phyloP scores from a whole-genome alignment of 2,113 vertebrate species.

The Onychostoma macrolepis region DNA sequence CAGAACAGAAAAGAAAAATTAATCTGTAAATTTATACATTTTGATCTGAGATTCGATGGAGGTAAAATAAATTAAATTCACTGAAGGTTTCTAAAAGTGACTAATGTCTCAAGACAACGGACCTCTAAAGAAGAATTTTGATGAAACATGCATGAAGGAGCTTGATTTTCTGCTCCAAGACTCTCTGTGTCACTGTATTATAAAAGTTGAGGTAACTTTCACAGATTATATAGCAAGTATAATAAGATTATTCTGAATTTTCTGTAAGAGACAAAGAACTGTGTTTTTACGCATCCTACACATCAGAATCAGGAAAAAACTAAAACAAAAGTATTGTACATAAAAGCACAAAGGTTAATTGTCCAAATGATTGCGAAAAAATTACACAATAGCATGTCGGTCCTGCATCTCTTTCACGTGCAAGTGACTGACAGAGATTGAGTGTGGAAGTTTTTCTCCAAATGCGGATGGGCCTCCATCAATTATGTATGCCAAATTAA shows the following conservation, averaged over 20 bases:
- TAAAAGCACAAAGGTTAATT: slow-evolving; percentile 53
- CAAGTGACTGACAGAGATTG: slow-evolving; percentile 58
- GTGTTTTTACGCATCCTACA: background rate
- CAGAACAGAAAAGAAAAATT: too few relatives aligned
- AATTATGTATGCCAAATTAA: slow-evolving; percentile 69
- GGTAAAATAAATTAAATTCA: background rate
- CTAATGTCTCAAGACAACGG: background rate
- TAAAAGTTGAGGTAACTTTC: background rate
- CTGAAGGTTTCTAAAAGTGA: background rate
- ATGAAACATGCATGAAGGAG: too few relatives aligned
- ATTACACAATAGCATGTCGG: background rate
- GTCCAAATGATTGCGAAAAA: slow-evolving; percentile 40
- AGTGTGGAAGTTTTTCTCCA: slow-evolving; percentile 47
- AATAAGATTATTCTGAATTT: background rate
- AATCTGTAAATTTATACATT: background rate
- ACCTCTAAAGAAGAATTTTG: background rate
- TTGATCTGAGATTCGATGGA: background rate
- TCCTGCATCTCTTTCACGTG: slow-evolving; percentile 6
- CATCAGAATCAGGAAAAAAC: background rate
- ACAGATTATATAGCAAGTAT: background rate
- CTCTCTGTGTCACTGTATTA: background rate
- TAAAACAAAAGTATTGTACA: slow-evolving; percentile 9
- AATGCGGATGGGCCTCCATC: slow-evolving; percentile 57
- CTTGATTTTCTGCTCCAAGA: background rate
- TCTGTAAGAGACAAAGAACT: background rate